These are phyloP conservation scores for Notolepis coatsorum DNA, from an alignment of 2,797 vertebrate genomes.

Conservation along the genomic window DNA sequence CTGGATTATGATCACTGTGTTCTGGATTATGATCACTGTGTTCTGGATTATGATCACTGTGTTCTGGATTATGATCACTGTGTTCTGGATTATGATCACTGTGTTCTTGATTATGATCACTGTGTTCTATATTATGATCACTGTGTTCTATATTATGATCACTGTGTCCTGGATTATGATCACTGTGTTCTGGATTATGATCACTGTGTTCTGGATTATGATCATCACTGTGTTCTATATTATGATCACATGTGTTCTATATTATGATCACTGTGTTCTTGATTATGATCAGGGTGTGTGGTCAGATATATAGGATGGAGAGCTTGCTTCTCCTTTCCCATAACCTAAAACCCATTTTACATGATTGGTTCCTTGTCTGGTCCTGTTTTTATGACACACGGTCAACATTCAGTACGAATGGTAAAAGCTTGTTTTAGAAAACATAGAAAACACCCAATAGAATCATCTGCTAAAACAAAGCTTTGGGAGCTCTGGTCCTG, in stretches of 20 bases:
- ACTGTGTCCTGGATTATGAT: not conserved
- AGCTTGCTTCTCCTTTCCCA: not conserved
- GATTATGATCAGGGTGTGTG: not conserved
- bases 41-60: no score
- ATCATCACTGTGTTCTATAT: not conserved
- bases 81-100: not conserved
- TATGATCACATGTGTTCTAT: not conserved
- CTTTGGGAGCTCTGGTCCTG: no score
- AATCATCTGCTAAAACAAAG: not conserved
- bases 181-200: no score
- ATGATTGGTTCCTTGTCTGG: not conserved
- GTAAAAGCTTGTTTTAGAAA: not conserved
- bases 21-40: not conserved
- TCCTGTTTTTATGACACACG: not conserved
- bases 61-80: not conserved
- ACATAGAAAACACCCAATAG: not conserved
- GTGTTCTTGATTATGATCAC: no score
- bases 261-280: not conserved
- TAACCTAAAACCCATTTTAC: not conserved
- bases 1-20: not conserved
- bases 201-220: constrained; percentile 1
- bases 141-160: not conserved
- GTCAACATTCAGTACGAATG: not conserved
- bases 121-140: constrained; percentile 11
- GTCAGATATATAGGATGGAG: not conserved